Evolutionary conservation across 2,797 vertebrate genomes (phyloP).

Genomic region (Pangasius krempfi): DNA sequence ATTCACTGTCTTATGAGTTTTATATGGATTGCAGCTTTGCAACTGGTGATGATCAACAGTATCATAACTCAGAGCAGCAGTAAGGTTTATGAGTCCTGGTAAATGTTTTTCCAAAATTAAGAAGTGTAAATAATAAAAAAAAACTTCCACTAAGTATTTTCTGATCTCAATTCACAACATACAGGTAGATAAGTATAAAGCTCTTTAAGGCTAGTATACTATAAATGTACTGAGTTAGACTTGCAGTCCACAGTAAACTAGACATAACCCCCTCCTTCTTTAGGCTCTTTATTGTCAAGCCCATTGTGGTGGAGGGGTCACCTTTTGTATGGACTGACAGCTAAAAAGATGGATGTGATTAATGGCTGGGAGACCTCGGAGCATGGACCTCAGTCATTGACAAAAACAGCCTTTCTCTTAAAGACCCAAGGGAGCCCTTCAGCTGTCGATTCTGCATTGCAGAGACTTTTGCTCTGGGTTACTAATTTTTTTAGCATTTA

Average conservation of each 20-base stretch:
- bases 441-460: constrained; percentile 68
- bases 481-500: constrained; percentile 66
- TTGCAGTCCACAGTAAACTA: constrained; percentile 72
- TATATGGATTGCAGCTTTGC: constrained; percentile 6
- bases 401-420: constrained; percentile 63
- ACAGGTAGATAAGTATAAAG: constrained; percentile 66
- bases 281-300: constrained; percentile 68
- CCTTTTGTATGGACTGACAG: constrained; percentile 86
- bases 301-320: constrained; percentile 78
- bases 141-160: constrained; percentile 32
- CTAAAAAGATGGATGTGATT: constrained; percentile 89
- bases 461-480: constrained; percentile 64
- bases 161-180: constrained; percentile 57
- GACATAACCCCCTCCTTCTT: constrained; percentile 66
- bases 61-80: neutral
- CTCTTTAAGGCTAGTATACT: constrained; percentile 74
- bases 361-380: constrained; percentile 84
- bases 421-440: constrained; percentile 70
- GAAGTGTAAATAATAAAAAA: neutral
- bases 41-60: constrained; percentile 9
- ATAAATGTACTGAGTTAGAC: constrained; percentile 64
- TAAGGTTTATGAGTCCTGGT: neutral
- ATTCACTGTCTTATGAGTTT: constrained; percentile 10
- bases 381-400: constrained; percentile 68
- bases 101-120: constrained; percentile 11